These are phyloP conservation scores for Gorsachius goisagi DNA, from an alignment of 2,113 vertebrate genomes.

Conservation along the genomic window DNA sequence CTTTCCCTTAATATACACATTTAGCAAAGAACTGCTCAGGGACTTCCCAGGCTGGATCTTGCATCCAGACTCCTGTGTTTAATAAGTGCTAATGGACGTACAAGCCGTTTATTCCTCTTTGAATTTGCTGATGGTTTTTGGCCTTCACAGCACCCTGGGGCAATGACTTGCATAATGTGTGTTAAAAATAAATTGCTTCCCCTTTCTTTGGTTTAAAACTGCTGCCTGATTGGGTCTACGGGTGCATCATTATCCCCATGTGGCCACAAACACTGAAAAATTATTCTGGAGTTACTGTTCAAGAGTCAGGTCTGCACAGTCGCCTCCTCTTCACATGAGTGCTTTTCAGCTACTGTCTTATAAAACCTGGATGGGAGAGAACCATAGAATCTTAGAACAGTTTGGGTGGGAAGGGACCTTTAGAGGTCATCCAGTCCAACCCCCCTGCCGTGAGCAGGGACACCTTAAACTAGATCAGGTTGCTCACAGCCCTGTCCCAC, in stretches of 20 bases:
- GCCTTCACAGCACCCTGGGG: background rate
- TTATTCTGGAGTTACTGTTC: background rate
- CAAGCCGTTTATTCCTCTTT: background rate
- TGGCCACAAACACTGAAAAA: background rate
- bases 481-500: no score
- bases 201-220: background rate
- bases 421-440: rapidly evolving
- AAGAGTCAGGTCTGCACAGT: background rate
- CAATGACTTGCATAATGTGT: background rate
- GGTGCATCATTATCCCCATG: background rate
- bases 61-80: background rate
- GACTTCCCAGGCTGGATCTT: background rate
- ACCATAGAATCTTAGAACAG: rapidly evolving
- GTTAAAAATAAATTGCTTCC: background rate
- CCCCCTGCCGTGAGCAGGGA: background rate
- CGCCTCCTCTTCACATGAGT: rapidly evolving
- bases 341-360: background rate
- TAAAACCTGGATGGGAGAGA: background rate
- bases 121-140: background rate
- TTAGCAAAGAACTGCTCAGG: background rate
- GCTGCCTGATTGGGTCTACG: rapidly evolving
- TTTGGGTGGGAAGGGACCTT: background rate
- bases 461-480: background rate
- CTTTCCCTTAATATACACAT: background rate
- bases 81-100: background rate